Conservation (phyloP, 1,140 invertebrate genomes). For the Rhagoletis pomonella region DNA sequence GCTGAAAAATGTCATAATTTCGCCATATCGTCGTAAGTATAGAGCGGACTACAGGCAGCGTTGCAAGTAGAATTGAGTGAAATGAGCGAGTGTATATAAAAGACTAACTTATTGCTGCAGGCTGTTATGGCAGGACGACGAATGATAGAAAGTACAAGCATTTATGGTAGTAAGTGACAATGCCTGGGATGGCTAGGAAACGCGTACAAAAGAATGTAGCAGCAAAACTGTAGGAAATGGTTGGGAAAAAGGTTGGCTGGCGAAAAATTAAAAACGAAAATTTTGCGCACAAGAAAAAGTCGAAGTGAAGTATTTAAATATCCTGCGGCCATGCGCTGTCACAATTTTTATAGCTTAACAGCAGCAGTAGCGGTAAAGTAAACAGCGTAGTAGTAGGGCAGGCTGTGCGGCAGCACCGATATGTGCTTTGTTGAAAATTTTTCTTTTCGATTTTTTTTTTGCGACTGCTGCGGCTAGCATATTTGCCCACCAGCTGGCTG, state of each 20-base stretch:
- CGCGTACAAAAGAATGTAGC: not conserved
- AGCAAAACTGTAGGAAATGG: not conserved
- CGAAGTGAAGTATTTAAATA: constrained; percentile 50
- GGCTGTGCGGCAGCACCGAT: not conserved
- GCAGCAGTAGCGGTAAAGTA: not conserved
- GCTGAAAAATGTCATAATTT: constrained; percentile 52
- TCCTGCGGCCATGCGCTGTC: constrained; percentile 45
- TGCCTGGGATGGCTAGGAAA: not conserved
- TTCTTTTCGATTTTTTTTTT: not conserved
- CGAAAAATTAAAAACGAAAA: constrained; percentile 29
- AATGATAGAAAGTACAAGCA: not conserved
- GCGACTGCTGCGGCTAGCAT: constrained; percentile 24
- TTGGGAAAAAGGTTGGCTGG: constrained; percentile 19
- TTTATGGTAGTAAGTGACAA: not conserved
- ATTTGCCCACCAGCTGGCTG: constrained; percentile 13
- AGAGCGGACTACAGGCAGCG: too few species aligned
- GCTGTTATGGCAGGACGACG: constrained; percentile 15
- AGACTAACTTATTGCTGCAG: constrained; percentile 43
- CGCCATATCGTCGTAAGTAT: constrained; percentile 14
- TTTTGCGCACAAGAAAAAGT: constrained; percentile 30
- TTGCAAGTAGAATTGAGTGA: not conserved
- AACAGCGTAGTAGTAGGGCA: too few species aligned
- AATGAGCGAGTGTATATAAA: constrained; percentile 3
- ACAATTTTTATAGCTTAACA: constrained; percentile 43
- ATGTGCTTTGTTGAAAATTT: not conserved